phyloP scores from a whole-genome alignment of 2,113 vertebrate species.

The Chaetorhynchus papuensis region DNA sequence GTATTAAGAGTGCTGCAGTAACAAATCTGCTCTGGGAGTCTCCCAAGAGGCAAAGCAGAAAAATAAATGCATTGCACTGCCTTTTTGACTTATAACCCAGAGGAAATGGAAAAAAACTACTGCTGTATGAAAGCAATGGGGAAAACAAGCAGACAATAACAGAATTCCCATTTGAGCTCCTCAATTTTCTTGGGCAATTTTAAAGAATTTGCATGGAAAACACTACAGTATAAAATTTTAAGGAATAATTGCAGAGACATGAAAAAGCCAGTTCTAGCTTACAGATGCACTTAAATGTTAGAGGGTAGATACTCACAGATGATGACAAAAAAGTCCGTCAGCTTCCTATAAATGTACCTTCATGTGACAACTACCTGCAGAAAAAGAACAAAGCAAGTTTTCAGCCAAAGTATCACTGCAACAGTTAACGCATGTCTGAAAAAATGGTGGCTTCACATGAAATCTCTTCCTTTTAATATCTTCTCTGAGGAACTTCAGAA shows the following conservation, averaged over 20 bases:
- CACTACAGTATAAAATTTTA: not conserved
- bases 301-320: conserved; percentile 35
- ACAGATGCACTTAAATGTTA: not conserved
- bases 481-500: not conserved
- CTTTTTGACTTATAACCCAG: not conserved
- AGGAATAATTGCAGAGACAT: not conserved
- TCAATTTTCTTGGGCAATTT: not conserved
- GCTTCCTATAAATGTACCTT: not conserved
- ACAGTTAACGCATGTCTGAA: not conserved
- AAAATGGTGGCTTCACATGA: not conserved
- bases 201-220: not conserved
- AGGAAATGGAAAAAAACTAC: not conserved
- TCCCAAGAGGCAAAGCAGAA: not conserved
- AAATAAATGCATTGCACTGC: not conserved
- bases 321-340: not conserved
- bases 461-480: not conserved
- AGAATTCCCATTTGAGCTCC: not conserved
- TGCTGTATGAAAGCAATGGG: not conserved
- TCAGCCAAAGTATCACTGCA: not conserved
- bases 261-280: not conserved
- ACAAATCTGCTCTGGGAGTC: not conserved
- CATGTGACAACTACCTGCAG: not conserved
- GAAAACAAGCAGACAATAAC: not conserved
- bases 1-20: not conserved
- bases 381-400: not conserved